Conservation (phyloP, 2,888 invertebrate species). For the Muscina levida region DNA sequence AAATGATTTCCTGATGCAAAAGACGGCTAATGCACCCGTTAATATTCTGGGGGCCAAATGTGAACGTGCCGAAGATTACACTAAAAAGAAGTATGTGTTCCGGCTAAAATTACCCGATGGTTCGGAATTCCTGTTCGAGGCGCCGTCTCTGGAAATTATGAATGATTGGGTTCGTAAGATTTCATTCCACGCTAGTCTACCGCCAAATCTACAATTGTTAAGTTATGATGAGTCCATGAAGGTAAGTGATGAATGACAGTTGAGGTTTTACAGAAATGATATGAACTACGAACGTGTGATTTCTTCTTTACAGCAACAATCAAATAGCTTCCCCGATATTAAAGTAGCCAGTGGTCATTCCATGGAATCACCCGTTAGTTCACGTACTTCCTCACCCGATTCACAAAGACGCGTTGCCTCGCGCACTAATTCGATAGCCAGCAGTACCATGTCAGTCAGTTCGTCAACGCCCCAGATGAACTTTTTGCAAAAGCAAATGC, state of each 20-base stretch:
- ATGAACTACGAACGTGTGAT: neutral
- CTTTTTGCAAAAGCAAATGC: conserved; percentile 81
- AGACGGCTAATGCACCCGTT: conserved; percentile 93
- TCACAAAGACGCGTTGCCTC: conserved; percentile 79
- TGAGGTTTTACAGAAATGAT: neutral
- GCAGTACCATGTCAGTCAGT: conserved; percentile 73
- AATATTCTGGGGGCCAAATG: conserved; percentile 90
- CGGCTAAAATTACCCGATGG: conserved; percentile 93
- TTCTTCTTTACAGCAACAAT: conserved; percentile 76
- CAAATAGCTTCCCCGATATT: conserved; percentile 78
- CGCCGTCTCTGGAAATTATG: conserved; percentile 87
- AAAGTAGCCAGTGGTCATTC: conserved; percentile 76
- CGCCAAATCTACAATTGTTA: conserved; percentile 92
- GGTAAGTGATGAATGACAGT: conserved; percentile 76
- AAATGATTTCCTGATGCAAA: conserved; percentile 92
- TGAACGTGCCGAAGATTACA: conserved; percentile 94
- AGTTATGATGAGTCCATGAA: conserved; percentile 88
- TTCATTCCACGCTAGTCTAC: conserved; percentile 94
- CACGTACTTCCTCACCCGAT: conserved; percentile 82
- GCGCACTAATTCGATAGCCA: conserved; percentile 75
- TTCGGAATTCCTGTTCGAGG: conserved; percentile 94
- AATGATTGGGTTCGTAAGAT: conserved; percentile 95
- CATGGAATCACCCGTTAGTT: conserved; percentile 82
- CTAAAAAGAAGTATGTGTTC: conserved; percentile 96
- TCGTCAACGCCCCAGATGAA: conserved; percentile 81